phyloP scores from a whole-genome alignment of 2,113 vertebrate genomes.

The Rhodinocichla rosea region DNA sequence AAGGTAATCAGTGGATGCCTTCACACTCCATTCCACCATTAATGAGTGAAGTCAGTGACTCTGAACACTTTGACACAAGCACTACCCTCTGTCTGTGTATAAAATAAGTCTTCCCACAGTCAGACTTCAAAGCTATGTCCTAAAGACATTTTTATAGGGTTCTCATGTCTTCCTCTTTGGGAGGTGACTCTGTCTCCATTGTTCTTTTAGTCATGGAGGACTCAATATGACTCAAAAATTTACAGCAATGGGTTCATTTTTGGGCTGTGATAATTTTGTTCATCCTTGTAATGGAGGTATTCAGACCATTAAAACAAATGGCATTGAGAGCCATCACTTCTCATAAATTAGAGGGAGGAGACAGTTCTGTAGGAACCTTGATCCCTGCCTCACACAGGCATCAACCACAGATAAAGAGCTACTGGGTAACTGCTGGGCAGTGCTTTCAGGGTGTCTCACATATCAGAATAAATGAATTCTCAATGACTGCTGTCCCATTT shows the following conservation, averaged over 20 bases:
- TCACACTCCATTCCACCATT: not conserved
- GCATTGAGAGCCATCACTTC: not conserved
- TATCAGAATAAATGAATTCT: not conserved
- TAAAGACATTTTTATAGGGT: not conserved
- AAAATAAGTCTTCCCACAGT: not conserved
- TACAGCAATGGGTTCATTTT: not conserved
- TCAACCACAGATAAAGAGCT: not conserved
- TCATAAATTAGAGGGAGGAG: not conserved
- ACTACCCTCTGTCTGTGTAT: not conserved
- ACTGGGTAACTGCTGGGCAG: not conserved
- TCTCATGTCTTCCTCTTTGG: not conserved
- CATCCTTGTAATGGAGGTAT: not conserved
- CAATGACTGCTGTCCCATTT: not conserved
- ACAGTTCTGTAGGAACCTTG: not conserved
- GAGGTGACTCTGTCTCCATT: not conserved
- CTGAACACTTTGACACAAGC: rapidly evolving
- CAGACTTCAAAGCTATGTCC: not conserved
- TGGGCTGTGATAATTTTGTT: not conserved
- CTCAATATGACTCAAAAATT: not conserved
- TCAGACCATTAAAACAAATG: not conserved
- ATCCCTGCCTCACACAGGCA: not conserved
- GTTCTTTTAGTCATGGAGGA: not conserved
- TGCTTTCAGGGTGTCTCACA: not conserved
- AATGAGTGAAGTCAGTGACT: not conserved
- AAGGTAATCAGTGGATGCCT: not conserved